Percentiles rank a stretch among this genome's conserved stretches.
Evolutionary conservation across 2,888 invertebrate genomes (phyloP).

Genomic region (Lasioglossum leucozonium): DNA sequence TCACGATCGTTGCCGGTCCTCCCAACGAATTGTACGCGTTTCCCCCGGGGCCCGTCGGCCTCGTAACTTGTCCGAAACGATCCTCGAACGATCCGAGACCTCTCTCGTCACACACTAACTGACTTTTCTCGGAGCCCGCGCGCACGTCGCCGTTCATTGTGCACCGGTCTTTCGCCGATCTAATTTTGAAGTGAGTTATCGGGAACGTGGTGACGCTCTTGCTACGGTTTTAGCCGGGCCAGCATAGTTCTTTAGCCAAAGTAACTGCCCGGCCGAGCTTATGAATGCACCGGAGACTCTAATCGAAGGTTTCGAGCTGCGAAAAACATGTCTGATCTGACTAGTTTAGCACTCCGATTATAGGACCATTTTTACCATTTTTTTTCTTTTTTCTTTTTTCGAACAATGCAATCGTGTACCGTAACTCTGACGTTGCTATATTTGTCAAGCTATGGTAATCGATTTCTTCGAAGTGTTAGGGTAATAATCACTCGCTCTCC

Average conservation of each 20-base stretch:
- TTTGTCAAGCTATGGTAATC: not conserved
- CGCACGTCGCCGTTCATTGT: not conserved
- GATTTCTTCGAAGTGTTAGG: too few relatives aligned
- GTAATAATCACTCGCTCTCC: too few relatives aligned
- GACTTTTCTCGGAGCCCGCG: not conserved
- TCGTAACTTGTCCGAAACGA: not conserved
- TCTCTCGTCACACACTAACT: not conserved
- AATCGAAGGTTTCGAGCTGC: not conserved
- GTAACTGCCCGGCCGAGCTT: not conserved
- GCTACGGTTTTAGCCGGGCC: slow-evolving; percentile 1
- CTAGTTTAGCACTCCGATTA: not conserved
- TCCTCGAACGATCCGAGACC: not conserved
- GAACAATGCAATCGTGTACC: not conserved
- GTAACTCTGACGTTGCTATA: not conserved
- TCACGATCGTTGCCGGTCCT: not conserved
- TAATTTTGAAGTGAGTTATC: slow-evolving; percentile 11
- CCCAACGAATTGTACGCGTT: not conserved
- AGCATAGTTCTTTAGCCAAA: not conserved
- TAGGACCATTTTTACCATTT: not conserved
- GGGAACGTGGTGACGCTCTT: not conserved
- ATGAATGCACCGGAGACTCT: not conserved
- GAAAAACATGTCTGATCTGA: not conserved
- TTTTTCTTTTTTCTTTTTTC: too few relatives aligned
- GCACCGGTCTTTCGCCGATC: slow-evolving; percentile 1
- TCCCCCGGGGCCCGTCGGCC: not conserved